These are phyloP conservation scores for Fragum whitleyi DNA, from an alignment of 2,888 invertebrate species.

Conservation along the genomic window DNA sequence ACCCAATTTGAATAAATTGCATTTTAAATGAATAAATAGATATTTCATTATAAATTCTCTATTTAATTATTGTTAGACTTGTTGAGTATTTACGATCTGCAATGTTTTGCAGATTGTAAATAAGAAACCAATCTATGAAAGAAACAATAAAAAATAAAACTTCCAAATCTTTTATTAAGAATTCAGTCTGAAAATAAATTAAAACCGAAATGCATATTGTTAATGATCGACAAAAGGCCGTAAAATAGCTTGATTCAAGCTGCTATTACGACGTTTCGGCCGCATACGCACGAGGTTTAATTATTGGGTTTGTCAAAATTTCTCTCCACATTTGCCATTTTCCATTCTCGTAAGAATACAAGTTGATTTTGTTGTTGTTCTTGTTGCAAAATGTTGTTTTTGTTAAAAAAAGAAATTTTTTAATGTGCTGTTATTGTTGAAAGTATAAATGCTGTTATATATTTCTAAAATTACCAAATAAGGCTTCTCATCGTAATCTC, in stretches of 20 bases:
- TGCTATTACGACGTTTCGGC: too few relatives aligned
- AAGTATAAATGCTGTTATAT: conserved; percentile 34
- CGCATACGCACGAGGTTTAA: too few relatives aligned
- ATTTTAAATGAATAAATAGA: too few relatives aligned
- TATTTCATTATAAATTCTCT: too few relatives aligned
- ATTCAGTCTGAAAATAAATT: too few relatives aligned
- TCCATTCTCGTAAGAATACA: neutral
- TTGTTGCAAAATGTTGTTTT: conserved; percentile 22
- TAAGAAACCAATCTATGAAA: neutral
- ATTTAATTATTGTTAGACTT: neutral
- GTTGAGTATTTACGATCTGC: neutral
- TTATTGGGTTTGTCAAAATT: neutral
- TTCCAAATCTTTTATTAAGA: neutral
- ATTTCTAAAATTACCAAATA: conserved; percentile 9
- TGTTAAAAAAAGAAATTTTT: conserved; percentile 22
- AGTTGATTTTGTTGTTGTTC: conserved; percentile 7
- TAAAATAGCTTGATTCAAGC: too few relatives aligned
- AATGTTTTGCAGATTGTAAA: neutral
- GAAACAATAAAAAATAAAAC: neutral
- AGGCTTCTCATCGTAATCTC: neutral
- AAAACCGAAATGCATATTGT: too few relatives aligned
- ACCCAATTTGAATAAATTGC: neutral
- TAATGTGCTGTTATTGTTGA: conserved; percentile 29
- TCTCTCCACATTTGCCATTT: neutral
- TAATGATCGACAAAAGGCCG: too few relatives aligned